Evolutionary conservation across 2,113 vertebrate species (phyloP).

Genomic region (Camarhynchus parvulus): DNA sequence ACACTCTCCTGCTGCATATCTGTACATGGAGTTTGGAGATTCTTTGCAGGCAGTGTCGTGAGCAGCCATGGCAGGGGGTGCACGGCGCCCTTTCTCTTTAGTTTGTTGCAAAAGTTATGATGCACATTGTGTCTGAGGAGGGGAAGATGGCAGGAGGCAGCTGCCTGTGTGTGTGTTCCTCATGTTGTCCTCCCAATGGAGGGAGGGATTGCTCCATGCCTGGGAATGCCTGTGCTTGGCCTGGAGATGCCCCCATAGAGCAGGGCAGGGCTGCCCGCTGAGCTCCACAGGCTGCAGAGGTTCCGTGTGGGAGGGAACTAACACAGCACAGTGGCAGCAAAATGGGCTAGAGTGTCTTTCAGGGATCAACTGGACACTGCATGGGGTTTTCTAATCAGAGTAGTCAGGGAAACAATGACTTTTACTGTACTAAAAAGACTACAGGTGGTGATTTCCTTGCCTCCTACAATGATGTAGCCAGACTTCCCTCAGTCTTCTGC

Average conservation of each 20-base stretch:
- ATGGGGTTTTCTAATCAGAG: background rate
- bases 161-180: background rate
- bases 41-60: background rate
- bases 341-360: background rate
- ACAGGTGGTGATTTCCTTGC: background rate
- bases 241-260: background rate
- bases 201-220: background rate
- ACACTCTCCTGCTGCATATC: background rate
- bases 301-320: background rate
- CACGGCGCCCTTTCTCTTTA: fast-evolving
- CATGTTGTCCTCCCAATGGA: background rate
- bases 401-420: background rate
- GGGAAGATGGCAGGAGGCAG: background rate
- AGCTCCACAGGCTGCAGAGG: background rate
- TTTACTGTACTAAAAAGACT: background rate
- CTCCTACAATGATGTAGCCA: background rate
- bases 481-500: background rate
- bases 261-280: background rate
- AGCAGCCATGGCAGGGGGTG: background rate
- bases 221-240: background rate
- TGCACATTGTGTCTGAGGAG: fast-evolving
- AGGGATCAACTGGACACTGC: background rate
- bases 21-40: background rate
- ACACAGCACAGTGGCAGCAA: background rate
- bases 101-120: background rate